A percentile compares a stretch with the other conserved stretches of the same genome.
phyloP scores from a whole-genome alignment of 1,140 invertebrate species.

The Anastrepha obliqua region DNA sequence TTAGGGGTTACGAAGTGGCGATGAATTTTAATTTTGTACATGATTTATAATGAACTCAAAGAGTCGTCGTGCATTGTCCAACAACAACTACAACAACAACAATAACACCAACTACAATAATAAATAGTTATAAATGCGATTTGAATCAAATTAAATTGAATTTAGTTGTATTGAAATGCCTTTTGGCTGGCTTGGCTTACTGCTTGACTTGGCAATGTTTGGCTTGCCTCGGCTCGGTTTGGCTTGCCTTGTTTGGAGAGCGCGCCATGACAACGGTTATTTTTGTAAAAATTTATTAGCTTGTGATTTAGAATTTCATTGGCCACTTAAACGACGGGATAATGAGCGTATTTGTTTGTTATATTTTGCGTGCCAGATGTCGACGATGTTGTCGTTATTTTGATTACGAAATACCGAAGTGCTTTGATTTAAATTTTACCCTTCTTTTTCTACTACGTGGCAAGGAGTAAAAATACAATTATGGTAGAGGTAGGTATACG shows the following conservation, averaged over 20 bases:
- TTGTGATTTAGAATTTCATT: constrained; percentile 33
- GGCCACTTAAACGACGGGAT: constrained; percentile 26
- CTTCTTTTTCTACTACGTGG: background rate
- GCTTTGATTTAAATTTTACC: background rate
- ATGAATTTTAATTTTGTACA: constrained; percentile 56
- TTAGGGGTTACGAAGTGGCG: constrained; percentile 56
- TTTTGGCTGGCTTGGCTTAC: background rate
- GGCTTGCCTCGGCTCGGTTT: background rate
- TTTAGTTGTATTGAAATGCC: constrained; percentile 18
- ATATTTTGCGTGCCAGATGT: constrained; percentile 29
- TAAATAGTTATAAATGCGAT: constrained; percentile 40
- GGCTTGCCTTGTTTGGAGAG: constrained; percentile 11
- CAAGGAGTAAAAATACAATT: too few species aligned
- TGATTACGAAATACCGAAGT: background rate
- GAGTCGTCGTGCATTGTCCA: background rate
- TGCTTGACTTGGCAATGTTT: too few species aligned
- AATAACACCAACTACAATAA: background rate
- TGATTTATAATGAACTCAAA: constrained; percentile 55
- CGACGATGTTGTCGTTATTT: background rate
- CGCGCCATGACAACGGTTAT: constrained; percentile 10
- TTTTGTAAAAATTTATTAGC: constrained; percentile 34
- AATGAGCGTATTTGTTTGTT: constrained; percentile 47
- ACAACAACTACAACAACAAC: constrained; percentile 1
- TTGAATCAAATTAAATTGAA: constrained; percentile 51
- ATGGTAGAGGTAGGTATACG: too few species aligned